Base-by-base conservation (phyloP, 1,140 invertebrate genomes). In the Euura saliciscinereae region DNA sequence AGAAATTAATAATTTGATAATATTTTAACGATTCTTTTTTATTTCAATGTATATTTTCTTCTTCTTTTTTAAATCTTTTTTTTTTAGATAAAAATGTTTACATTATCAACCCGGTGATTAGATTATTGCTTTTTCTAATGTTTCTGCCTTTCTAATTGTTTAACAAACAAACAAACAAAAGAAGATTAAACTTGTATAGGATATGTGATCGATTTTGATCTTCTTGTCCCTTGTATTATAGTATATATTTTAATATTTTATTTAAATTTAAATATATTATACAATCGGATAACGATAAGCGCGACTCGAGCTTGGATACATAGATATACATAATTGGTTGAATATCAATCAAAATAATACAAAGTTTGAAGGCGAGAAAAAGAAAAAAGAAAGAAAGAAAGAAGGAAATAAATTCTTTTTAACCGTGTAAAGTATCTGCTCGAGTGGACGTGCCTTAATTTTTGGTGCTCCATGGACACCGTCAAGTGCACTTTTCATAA, bases 401-500 rank as follows among this genome's bases (percentile, higher is more conserved):
- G 13, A 59, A 59, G 10, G 13, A 3, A 59, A 59, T 51, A 59
- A 59, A 59, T 3, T 6, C 13, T 59, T 6, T 59, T 59, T 59
- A 59, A 11, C 51, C 13, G 51, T 8, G 51, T 8, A n/a, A n/a
- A 85, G 84, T 86, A 78, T 86, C 84, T 85, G 85, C 83, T 83
- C 80, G 84, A 80, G 83, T 85, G 83, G 82, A 83, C 76, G 79
- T 80, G 79, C 79, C 80, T 80, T 78, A 71, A 80, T 84, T 79
- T 79, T 82, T 85, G 85, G 84, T 85, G 84, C 82, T 85, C 84
- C 79, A 79, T 83, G 82, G 81, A 86, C 85, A 85, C 85, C 85
- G 85, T 82, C 80, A 86, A 86, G 85, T 86, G 85, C 84, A 86
- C 85, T 86, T 86, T 85, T 82, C 74, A 83, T 78, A 77, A 83